These are phyloP conservation scores for Sphaeridia pumilis DNA, from an alignment of 2,888 invertebrate species.

Conservation along the genomic window DNA sequence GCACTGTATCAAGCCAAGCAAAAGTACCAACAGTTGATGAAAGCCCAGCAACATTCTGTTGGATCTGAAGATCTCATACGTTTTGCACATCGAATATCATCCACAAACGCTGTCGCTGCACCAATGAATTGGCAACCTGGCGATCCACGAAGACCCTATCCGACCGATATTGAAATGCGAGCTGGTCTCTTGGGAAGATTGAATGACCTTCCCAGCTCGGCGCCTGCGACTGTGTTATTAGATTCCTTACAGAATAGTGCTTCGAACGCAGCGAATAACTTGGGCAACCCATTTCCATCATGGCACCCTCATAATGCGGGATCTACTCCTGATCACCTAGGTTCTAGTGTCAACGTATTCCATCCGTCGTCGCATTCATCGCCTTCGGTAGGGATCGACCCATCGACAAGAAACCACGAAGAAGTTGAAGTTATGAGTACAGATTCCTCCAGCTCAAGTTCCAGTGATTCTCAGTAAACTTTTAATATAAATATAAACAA, in stretches of 20 bases:
- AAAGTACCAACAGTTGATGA: conserved; percentile 76
- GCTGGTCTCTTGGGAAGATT: conserved; percentile 73
- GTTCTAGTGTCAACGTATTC: conserved; percentile 5
- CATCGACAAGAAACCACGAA: conserved; percentile 53
- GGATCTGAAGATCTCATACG: conserved; percentile 91
- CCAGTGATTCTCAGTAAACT: conserved; percentile 82
- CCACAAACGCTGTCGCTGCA: conserved; percentile 94
- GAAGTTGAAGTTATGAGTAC: conserved; percentile 95
- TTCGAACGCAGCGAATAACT: conserved; percentile 54
- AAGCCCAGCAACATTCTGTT: conserved; percentile 77
- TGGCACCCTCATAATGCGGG: conserved; percentile 28
- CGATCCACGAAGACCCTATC: conserved; percentile 52
- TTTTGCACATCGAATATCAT: conserved; percentile 91
- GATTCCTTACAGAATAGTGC: conserved; percentile 38
- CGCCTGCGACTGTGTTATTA: conserved; percentile 16
- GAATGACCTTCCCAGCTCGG: conserved; percentile 59
- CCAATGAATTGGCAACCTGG: conserved; percentile 94
- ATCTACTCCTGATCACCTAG: conserved; percentile 20
- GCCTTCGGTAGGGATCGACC: conserved; percentile 28
- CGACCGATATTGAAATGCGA: conserved; percentile 82
- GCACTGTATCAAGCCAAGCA: conserved; percentile 93
- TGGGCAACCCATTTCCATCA: conserved; percentile 40
- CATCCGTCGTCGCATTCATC: conserved; percentile 20
- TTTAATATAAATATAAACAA: not conserved
- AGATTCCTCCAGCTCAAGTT: conserved; percentile 87